Percentiles rank a stretch among this genome's conserved stretches.
These are phyloP conservation scores for Labeo calbasu DNA, from an alignment of 2,797 vertebrate genomes.

Conservation along the genomic window DNA sequence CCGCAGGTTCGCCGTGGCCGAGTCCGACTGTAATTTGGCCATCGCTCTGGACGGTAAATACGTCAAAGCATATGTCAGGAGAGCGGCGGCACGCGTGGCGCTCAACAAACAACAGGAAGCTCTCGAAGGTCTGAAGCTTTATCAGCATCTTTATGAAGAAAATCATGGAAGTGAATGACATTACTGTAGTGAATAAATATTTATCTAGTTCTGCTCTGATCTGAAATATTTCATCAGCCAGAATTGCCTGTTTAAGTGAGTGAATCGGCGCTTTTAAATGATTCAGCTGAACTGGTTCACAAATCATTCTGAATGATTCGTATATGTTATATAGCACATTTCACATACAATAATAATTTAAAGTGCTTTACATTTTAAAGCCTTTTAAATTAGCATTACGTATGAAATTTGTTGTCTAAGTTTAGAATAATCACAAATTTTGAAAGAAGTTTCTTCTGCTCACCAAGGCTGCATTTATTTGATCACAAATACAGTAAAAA, in stretches of 20 bases:
- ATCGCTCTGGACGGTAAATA: conserved; percentile 88
- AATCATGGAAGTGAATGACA: neutral
- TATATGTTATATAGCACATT: too few relatives aligned
- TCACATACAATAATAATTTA: too few relatives aligned
- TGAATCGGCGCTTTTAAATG: too few relatives aligned
- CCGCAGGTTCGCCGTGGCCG: conserved; percentile 89
- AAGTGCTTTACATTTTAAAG: too few relatives aligned
- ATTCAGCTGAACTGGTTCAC: too few relatives aligned
- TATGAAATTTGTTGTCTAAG: too few relatives aligned
- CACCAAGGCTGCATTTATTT: too few relatives aligned
- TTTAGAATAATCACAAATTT: too few relatives aligned
- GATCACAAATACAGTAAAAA: neutral
- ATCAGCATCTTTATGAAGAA: neutral
- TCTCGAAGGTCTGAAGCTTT: conserved; percentile 81
- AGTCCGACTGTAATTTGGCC: conserved; percentile 95
- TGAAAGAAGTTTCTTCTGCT: too few relatives aligned
- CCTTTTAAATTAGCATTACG: too few relatives aligned
- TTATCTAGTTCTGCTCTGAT: neutral
- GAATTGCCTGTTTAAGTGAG: too few relatives aligned
- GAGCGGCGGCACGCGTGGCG: conserved; percentile 86
- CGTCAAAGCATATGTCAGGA: conserved; percentile 85
- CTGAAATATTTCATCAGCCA: neutral
- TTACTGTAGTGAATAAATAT: neutral
- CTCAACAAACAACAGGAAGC: conserved; percentile 85
- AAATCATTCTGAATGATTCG: too few relatives aligned